Percentiles rank a stretch among this genome's conserved stretches.
Conservation (phyloP, 2,888 invertebrate genomes). For the Patella depressa region DNA sequence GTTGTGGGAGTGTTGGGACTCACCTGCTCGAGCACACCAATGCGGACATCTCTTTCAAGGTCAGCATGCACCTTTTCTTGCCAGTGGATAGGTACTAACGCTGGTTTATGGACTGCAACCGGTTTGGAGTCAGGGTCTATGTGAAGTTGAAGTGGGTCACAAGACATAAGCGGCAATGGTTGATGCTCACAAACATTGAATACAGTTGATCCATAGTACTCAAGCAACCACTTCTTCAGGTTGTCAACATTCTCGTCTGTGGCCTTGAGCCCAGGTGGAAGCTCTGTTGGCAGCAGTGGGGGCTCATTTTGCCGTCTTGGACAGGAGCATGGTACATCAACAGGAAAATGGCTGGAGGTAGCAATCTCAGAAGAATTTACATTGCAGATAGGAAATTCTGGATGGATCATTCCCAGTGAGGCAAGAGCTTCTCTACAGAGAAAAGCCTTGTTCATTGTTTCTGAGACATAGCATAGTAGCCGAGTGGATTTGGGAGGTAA, state of each 20-base stretch:
- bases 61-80: constrained; percentile 29
- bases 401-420: constrained; percentile 26
- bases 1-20: constrained; percentile 20
- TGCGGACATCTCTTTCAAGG: constrained; percentile 30
- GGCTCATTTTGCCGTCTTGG: constrained; percentile 25
- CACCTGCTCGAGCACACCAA: constrained; percentile 33
- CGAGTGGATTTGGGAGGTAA: constrained; percentile 17
- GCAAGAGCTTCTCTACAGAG: constrained; percentile 26
- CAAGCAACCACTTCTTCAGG: constrained; percentile 29
- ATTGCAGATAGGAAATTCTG: constrained; percentile 1
- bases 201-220: constrained; percentile 27
- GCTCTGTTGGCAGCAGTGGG: constrained; percentile 18
- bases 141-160: constrained; percentile 36
- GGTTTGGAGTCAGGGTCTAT: constrained; percentile 34
- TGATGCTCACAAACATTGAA: constrained; percentile 35
- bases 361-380: too few relatives aligned
- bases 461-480: constrained; percentile 25
- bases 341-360: neutral
- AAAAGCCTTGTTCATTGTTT: constrained; percentile 27
- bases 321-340: constrained; percentile 24
- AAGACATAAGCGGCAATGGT: constrained; percentile 35
- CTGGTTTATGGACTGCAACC: constrained; percentile 33
- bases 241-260: constrained; percentile 30
- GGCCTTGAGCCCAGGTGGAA: constrained; percentile 27
- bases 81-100: constrained; percentile 33